A percentile compares a stretch with the other conserved stretches of the same genome.
These are phyloP conservation scores for Cettia cetti DNA, from an alignment of 2,113 vertebrate genomes.

Conservation along the genomic window DNA sequence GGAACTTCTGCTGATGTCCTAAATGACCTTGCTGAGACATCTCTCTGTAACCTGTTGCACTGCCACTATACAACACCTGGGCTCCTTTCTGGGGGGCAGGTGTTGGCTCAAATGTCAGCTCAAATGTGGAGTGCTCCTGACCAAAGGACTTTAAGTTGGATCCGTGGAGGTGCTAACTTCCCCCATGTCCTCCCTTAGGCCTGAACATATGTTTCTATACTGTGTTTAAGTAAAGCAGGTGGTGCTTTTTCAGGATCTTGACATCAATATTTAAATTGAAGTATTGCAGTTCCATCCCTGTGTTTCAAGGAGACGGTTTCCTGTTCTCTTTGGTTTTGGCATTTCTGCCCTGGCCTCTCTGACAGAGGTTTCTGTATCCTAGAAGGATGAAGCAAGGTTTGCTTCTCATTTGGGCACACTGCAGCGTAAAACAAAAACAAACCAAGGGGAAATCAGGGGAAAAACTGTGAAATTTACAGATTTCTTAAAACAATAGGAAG, in stretches of 20 bases:
- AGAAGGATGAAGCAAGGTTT: background rate
- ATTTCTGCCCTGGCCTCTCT: background rate
- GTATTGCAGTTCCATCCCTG: background rate
- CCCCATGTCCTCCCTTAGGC: background rate
- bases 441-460: background rate
- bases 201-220: background rate
- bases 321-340: background rate
- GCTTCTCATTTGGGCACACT: background rate
- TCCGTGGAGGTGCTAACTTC: background rate
- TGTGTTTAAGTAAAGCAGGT: background rate
- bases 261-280: background rate
- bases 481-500: background rate
- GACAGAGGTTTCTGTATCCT: background rate
- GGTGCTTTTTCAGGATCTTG: background rate
- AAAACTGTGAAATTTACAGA: background rate
- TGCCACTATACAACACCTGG: accelerated
- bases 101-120: background rate
- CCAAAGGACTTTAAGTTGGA: background rate
- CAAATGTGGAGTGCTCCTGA: background rate
- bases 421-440: background rate
- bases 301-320: background rate
- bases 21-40: background rate
- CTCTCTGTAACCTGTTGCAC: background rate
- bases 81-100: background rate
- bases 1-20: background rate